Percentiles rank a stretch among this genome's conserved stretches.
phyloP scores from a whole-genome alignment of 2,113 vertebrate species.

The Xenotilapia longispinis region DNA sequence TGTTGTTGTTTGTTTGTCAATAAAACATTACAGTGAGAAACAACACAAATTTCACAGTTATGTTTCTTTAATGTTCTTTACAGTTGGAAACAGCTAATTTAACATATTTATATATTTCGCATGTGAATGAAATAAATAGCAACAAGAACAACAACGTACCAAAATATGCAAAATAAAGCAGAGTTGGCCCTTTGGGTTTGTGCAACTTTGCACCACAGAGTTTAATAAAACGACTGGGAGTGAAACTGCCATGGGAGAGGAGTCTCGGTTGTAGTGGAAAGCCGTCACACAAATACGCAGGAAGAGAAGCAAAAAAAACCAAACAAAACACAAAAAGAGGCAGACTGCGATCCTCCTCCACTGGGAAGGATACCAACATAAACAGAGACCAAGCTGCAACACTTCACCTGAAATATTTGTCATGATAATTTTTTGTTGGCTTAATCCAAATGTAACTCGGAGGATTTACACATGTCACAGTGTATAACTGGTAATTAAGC shows the following conservation, averaged over 20 bases:
- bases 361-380: background rate
- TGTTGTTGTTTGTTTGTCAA: background rate
- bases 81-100: slow-evolving; percentile 56
- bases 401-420: slow-evolving; percentile 45
- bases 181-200: background rate
- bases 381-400: slow-evolving; percentile 31
- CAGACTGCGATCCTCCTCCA: slow-evolving; percentile 4
- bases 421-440: background rate
- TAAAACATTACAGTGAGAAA: slow-evolving; percentile 54
- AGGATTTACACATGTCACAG: background rate
- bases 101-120: slow-evolving; percentile 54
- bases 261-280: slow-evolving; percentile 16
- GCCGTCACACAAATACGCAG: background rate
- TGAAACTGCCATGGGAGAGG: slow-evolving; percentile 11
- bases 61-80: slow-evolving; percentile 72
- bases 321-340: background rate
- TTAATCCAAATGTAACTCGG: background rate
- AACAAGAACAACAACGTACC: slow-evolving; percentile 47
- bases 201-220: slow-evolving; percentile 25
- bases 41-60: slow-evolving; percentile 67
- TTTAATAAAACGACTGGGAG: background rate
- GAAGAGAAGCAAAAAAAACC: background rate
- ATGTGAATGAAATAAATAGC: slow-evolving; percentile 66
- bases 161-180: slow-evolving; percentile 35
- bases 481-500: background rate